Percentiles rank a stretch among this genome's conserved stretches.
phyloP scores from a whole-genome alignment of 2,113 vertebrate genomes.

The Uropsilus gracilis region DNA sequence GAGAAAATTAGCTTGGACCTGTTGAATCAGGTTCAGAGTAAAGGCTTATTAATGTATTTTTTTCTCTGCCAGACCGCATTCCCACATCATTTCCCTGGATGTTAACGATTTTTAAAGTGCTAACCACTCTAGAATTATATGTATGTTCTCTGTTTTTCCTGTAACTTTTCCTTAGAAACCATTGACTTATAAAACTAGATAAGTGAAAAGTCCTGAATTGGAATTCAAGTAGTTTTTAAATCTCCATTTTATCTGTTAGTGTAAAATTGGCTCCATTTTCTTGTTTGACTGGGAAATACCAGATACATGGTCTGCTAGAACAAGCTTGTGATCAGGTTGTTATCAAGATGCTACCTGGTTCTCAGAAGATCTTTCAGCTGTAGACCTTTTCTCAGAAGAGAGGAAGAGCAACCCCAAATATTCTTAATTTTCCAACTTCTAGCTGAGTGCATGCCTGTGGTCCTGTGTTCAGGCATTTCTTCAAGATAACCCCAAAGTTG shows the following conservation, averaged over 20 bases:
- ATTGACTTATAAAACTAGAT: background rate
- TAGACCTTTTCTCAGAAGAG: background rate
- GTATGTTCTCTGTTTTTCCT: background rate
- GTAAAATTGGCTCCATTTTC: background rate
- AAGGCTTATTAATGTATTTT: background rate
- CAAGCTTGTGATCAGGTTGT: background rate
- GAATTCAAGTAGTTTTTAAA: background rate
- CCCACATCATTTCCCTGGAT: background rate
- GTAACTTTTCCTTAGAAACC: background rate
- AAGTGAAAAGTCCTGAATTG: background rate
- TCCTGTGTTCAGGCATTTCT: background rate
- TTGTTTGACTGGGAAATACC: background rate
- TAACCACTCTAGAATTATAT: background rate
- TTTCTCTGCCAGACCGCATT: background rate
- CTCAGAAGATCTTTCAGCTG: background rate
- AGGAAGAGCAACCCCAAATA: background rate
- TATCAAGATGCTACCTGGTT: background rate
- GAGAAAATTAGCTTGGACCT: constrained; percentile 5
- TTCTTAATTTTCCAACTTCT: background rate
- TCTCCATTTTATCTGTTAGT: background rate
- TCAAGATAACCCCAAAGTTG: background rate
- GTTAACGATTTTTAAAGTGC: constrained; percentile 43
- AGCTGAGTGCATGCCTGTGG: background rate
- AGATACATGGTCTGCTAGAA: constrained; percentile 15
- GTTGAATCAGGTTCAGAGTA: background rate